Evolutionary conservation across 2,113 vertebrate genomes (phyloP).

Genomic region (Coptodon bakossiorum): DNA sequence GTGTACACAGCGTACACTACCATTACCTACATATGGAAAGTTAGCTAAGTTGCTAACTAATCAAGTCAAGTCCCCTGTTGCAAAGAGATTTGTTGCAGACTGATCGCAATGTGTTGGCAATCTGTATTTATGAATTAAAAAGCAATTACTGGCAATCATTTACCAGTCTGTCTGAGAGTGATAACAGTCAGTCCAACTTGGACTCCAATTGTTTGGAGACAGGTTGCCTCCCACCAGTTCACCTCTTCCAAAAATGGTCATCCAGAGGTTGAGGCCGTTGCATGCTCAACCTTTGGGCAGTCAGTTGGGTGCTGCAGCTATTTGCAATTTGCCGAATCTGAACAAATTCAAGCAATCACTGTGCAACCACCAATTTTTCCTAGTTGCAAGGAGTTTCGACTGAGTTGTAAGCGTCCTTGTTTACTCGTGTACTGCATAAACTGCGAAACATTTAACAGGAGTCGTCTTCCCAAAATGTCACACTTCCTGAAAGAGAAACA

Average conservation of each 20-base stretch:
- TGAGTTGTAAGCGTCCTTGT: background rate
- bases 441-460: background rate
- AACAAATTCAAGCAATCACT: background rate
- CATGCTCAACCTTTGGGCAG: background rate
- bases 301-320: background rate
- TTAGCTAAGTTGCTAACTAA: background rate
- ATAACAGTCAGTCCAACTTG: background rate
- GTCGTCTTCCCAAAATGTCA: background rate
- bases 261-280: background rate
- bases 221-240: background rate
- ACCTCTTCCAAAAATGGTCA: background rate
- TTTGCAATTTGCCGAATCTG: rapidly evolving
- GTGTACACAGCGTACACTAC: background rate
- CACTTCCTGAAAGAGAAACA: background rate
- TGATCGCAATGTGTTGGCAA: background rate
- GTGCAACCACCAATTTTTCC: background rate
- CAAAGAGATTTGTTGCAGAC: background rate
- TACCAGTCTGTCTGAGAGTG: background rate
- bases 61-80: background rate
- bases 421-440: background rate
- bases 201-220: background rate
- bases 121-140: background rate
- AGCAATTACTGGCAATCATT: background rate
- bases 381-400: background rate
- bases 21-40: background rate